Base-by-base conservation (phyloP, 2,888 invertebrate genomes). In the Lepidocyrtinus sp. region DNA sequence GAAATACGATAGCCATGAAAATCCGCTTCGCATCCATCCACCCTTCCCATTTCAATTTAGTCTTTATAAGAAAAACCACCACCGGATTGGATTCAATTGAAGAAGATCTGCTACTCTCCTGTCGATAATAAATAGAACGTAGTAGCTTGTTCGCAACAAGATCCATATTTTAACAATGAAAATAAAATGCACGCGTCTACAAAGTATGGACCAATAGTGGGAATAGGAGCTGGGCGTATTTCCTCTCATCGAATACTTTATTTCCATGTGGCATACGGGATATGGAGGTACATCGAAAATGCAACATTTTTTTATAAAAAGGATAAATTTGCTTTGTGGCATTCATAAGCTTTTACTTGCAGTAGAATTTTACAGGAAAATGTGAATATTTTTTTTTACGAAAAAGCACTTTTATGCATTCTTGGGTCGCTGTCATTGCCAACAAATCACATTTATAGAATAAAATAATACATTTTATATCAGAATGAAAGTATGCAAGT, bases 381-480 rank as follows among this genome's bases (percentile, higher is more conserved):
- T 7, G 36, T 36, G 36, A 36, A 36, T 36, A 36, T 12, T 36
- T 36, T n/a, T n/a, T n/a, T n/a, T n/a, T n/a, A n/a, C n/a, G n/a
- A n/a, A n/a, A n/a, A 12, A 12, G 36, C 5, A 36, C 5, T 12
- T 36, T 36, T 36, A 12, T 36, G 36, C 36, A 36, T 12, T 36
- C 5, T 7, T 36, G 36, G 36, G 12, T 12, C 36, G 5, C 36
- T 12, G 36, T 36, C 36, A 36, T 36, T 36, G 36, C 61, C 24
- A 67, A 50, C 55, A 67, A 75, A 75, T 75, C 68, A 75, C 63
- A 75, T 75, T n/a, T 75, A 75, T 61, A 61, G 75, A 68, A 36
- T 36, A 36, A 61, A 68, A 59, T 65, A 24, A 46, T 72, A 63
- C 46, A 17, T 22, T 24, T 21, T 70, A 26, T 45, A 27, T 36